These are phyloP conservation scores for Chelmon rostratus DNA, from an alignment of 2,797 vertebrate genomes.

Conservation along the genomic window DNA sequence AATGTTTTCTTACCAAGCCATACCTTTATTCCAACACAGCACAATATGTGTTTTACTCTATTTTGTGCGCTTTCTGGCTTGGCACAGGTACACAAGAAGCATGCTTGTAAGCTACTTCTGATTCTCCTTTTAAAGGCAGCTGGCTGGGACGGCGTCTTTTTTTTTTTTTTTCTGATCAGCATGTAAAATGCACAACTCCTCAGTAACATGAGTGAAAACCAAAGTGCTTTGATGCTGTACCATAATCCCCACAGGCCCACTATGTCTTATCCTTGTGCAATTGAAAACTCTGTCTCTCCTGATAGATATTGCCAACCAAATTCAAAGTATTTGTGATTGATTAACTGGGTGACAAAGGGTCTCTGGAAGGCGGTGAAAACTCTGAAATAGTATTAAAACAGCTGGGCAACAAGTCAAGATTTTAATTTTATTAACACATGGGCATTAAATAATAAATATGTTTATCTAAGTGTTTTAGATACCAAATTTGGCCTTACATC, in stretches of 20 bases:
- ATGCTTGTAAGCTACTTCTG: slow-evolving; percentile 23
- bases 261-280: slow-evolving; percentile 20
- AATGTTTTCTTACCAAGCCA: slow-evolving; percentile 56
- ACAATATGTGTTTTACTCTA: slow-evolving; percentile 56
- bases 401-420: neutral
- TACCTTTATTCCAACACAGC: slow-evolving; percentile 56
- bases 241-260: slow-evolving; percentile 16
- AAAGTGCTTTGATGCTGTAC: slow-evolving; percentile 67
- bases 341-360: neutral
- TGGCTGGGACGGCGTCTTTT: slow-evolving; percentile 65
- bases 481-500: neutral
- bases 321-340: neutral
- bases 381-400: neutral
- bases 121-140: slow-evolving; percentile 58
- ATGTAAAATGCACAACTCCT: slow-evolving; percentile 57
- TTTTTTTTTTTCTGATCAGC: slow-evolving; percentile 36
- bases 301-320: neutral
- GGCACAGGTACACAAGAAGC: slow-evolving; percentile 31
- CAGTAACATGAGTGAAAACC: slow-evolving; percentile 58
- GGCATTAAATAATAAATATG: neutral
- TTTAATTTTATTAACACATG: neutral
- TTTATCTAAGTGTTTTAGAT: neutral
- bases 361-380: neutral
- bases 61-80: slow-evolving; percentile 55
- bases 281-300: neutral